Percentiles rank a stretch among this genome's conserved stretches.
Conservation (phyloP, 2,797 vertebrate genomes). For the Distichodus sexfasciatus region DNA sequence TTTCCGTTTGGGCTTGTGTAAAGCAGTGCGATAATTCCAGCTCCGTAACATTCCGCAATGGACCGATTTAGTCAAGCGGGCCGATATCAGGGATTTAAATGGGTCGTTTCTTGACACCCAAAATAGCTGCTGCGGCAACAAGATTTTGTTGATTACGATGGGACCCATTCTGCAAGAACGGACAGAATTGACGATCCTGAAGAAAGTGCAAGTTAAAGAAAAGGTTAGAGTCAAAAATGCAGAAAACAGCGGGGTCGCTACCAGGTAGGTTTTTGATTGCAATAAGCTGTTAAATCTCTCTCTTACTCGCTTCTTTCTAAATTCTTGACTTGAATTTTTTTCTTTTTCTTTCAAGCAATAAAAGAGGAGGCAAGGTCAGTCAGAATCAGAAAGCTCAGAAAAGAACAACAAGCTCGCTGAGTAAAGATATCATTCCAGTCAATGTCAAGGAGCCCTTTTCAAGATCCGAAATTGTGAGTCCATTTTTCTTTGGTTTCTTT, state of each 20-base stretch:
- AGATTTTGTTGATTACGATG: slow-evolving; percentile 65
- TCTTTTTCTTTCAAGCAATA: slow-evolving; percentile 65
- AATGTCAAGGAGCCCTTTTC: slow-evolving; percentile 25
- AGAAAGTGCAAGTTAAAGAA: slow-evolving; percentile 73
- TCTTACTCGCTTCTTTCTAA: neutral
- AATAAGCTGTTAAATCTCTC: neutral
- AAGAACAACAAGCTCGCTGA: slow-evolving; percentile 63
- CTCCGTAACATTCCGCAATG: slow-evolving; percentile 29
- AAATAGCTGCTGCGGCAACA: slow-evolving; percentile 45
- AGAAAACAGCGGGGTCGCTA: slow-evolving; percentile 65
- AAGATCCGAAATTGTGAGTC: slow-evolving; percentile 40
- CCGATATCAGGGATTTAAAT: slow-evolving; percentile 49
- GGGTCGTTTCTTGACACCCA: slow-evolving; percentile 63
- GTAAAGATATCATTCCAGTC: slow-evolving; percentile 63
- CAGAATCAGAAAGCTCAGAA: slow-evolving; percentile 51
- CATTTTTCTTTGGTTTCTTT: too few species aligned
- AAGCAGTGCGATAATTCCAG: neutral
- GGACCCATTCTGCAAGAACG: slow-evolving; percentile 81
- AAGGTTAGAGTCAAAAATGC: slow-evolving; percentile 72
- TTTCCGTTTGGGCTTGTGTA: neutral
- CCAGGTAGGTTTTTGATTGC: slow-evolving; percentile 61
- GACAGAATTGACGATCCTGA: slow-evolving; percentile 69
- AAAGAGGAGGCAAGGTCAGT: slow-evolving; percentile 71
- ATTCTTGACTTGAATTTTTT: neutral
- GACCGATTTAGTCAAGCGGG: neutral